Percentiles rank a stretch among this genome's conserved stretches.
Conservation (phyloP, 2,888 invertebrate species). For the Lucinisca nassula region DNA sequence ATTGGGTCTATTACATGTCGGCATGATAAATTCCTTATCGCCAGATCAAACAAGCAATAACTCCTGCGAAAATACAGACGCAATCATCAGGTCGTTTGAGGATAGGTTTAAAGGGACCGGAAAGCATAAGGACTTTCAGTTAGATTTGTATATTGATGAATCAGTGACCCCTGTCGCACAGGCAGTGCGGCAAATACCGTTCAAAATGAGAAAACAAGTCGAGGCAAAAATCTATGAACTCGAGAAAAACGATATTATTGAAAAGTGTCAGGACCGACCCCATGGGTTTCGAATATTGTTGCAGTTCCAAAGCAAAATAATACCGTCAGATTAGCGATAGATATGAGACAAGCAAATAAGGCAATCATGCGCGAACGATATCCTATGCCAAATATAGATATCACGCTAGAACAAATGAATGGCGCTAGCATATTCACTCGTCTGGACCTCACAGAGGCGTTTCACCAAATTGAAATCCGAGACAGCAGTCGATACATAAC, state of each 20-base stretch:
- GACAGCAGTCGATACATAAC: slow-evolving; percentile 2
- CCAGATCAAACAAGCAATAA: neutral
- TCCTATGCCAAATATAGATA: slow-evolving; percentile 53
- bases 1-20: neutral
- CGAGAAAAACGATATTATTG: slow-evolving; percentile 38
- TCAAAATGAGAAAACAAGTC: neutral
- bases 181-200: neutral
- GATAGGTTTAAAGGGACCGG: neutral
- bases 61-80: neutral
- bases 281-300: slow-evolving; percentile 65
- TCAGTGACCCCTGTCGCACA: neutral
- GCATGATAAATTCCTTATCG: neutral
- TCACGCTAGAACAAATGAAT: slow-evolving; percentile 27
- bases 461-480: slow-evolving; percentile 15
- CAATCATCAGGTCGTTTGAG: neutral
- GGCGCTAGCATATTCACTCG: slow-evolving; percentile 7
- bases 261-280: slow-evolving; percentile 47
- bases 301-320: slow-evolving; percentile 54
- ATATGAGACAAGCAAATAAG: slow-evolving; percentile 66
- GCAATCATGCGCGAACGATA: slow-evolving; percentile 57
- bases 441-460: slow-evolving; percentile 28
- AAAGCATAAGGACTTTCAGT: neutral
- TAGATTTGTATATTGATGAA: neutral
- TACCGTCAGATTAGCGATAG: slow-evolving; percentile 64
- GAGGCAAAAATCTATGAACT: slow-evolving; percentile 12